A percentile compares a stretch with the other conserved stretches of the same genome.
Evolutionary conservation across 2,888 invertebrate genomes (phyloP).

Genomic region (Synanthedon andrenaeformis): DNA sequence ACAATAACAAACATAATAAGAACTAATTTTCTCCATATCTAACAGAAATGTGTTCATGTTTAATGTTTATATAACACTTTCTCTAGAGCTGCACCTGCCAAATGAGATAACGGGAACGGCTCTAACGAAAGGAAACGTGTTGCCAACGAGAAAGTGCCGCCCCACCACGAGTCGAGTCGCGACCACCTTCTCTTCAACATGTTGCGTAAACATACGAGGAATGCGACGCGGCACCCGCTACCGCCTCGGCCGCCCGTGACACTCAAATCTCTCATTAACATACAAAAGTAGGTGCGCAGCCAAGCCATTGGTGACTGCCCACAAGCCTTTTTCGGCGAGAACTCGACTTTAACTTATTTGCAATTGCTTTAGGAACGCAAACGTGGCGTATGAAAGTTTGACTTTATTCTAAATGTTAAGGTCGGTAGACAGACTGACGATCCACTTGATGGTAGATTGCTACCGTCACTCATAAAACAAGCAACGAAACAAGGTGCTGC

Average conservation of each 20-base stretch:
- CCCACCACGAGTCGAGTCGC: slow-evolving; percentile 17
- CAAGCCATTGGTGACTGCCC: no score
- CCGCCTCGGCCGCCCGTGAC: slow-evolving; percentile 20
- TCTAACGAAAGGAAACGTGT: slow-evolving; percentile 65
- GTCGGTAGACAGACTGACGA: no score
- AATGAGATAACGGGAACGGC: slow-evolving; percentile 61
- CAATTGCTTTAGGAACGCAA: no score
- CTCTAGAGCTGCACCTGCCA: slow-evolving; percentile 61
- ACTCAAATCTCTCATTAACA: slow-evolving; percentile 31
- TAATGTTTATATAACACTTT: slow-evolving; percentile 54
- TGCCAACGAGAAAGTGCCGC: slow-evolving; percentile 58
- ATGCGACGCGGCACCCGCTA: slow-evolving; percentile 5
- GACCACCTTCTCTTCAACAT: slow-evolving; percentile 58
- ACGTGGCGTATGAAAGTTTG: no score
- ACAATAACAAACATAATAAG: no score
- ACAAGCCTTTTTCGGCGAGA: slow-evolving; percentile 18
- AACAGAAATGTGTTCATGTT: no score
- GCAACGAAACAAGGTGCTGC: slow-evolving; percentile 8
- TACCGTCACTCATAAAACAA: no score
- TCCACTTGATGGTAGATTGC: no score
- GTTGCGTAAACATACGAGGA: slow-evolving; percentile 40
- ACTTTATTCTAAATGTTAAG: no score
- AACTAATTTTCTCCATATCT: no score
- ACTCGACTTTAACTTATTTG: no score
- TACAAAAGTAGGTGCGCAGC: slow-evolving; percentile 19